Conservation (phyloP, 2,797 vertebrate species). For the Petrocephalus sullivani region DNA sequence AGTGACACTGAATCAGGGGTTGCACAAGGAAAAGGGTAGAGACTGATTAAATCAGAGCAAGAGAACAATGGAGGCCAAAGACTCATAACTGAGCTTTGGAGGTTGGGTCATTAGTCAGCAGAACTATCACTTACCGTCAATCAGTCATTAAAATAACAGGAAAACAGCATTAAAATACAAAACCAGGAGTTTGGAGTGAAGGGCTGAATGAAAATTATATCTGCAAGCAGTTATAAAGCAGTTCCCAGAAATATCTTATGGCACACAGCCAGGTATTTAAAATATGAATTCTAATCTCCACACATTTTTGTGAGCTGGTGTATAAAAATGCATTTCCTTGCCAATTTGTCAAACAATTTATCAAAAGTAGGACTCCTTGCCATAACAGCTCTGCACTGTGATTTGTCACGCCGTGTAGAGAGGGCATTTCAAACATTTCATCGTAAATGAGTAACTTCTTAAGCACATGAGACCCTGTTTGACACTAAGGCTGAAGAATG, state of each 20-base stretch:
- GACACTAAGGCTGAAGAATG: not conserved
- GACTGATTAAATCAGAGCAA: not conserved
- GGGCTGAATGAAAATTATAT: constrained; percentile 1
- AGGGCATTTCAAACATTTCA: not conserved
- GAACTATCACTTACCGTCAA: not conserved
- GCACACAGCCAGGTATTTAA: not conserved
- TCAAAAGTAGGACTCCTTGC: not conserved
- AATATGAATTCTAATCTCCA: not conserved
- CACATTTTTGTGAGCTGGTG: not conserved
- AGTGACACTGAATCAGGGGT: not conserved
- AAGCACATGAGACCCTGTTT: not conserved
- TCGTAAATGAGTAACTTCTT: not conserved
- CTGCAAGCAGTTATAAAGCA: not conserved
- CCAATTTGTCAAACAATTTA: not conserved
- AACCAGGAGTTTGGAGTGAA: not conserved
- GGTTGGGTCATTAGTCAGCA: not conserved
- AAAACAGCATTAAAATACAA: not conserved
- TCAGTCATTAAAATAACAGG: not conserved
- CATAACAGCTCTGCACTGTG: not conserved
- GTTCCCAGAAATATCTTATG: not conserved
- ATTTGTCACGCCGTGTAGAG: not conserved
- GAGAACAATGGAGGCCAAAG: not conserved
- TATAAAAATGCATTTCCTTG: not conserved
- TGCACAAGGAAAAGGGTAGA: not conserved
- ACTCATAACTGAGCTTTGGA: not conserved